Conservation (phyloP, 2,113 vertebrate genomes). For the Rutilus rutilus region DNA sequence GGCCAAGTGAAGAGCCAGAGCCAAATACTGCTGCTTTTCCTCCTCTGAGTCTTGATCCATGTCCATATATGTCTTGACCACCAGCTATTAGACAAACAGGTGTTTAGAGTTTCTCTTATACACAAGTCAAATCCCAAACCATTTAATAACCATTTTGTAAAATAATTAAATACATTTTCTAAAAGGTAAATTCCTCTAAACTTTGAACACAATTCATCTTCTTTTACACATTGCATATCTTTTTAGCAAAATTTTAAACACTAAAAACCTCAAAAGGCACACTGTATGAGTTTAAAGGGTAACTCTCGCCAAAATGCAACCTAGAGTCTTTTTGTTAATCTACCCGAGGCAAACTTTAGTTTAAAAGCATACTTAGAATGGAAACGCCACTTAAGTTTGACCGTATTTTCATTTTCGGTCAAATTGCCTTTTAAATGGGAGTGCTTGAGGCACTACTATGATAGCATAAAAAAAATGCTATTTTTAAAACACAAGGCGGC, state of each 20-base stretch:
- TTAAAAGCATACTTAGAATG: no score
- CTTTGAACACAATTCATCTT: neutral
- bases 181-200: neutral
- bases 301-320: no score
- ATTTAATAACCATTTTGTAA: neutral
- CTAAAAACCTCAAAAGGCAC: neutral
- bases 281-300: neutral
- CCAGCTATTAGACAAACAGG: conserved; percentile 80
- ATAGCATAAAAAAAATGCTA: no score
- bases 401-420: no score
- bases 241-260: neutral
- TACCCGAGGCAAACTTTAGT: no score
- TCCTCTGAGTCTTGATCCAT: conserved; percentile 99
- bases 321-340: no score
- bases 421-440: no score
- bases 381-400: no score
- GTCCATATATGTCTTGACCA: conserved; percentile 99
- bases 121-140: neutral
- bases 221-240: neutral
- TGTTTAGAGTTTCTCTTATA: neutral
- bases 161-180: neutral
- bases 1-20: conserved; percentile 94
- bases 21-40: conserved; percentile 98
- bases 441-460: no score
- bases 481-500: no score